Evolutionary conservation across 2,888 invertebrate species (phyloP).

Genomic region (Linyphia triangularis): DNA sequence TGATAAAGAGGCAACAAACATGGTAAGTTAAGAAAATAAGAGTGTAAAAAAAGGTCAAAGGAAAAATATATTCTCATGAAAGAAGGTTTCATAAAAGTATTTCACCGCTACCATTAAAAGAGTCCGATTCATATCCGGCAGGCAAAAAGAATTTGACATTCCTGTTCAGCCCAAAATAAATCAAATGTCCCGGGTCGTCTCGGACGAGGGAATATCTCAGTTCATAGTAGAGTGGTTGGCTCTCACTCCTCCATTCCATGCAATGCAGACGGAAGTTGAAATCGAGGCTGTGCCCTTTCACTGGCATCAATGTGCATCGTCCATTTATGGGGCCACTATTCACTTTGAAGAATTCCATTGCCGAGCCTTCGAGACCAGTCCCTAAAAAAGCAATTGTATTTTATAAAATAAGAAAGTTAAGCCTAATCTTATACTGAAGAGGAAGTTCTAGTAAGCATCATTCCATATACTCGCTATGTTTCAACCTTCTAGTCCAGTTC

Average conservation of each 20-base stretch:
- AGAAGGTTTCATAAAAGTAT: no score
- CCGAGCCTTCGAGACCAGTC: conserved; percentile 76
- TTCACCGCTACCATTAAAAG: conserved; percentile 74
- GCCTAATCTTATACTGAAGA: neutral
- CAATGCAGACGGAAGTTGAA: conserved; percentile 79
- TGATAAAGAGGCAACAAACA: no score
- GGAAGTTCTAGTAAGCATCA: no score
- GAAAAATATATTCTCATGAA: no score
- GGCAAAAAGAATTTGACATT: conserved; percentile 78
- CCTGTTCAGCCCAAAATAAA: conserved; percentile 78
- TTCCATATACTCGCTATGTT: no score
- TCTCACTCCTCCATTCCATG: conserved; percentile 79
- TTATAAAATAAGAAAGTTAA: neutral
- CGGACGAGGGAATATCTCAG: conserved; percentile 78
- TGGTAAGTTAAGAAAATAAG: no score
- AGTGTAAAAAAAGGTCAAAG: no score
- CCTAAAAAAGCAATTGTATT: conserved; percentile 8
- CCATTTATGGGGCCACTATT: conserved; percentile 78
- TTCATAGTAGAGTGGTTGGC: conserved; percentile 78
- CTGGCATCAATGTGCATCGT: conserved; percentile 78
- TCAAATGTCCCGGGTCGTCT: conserved; percentile 72
- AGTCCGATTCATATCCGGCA: conserved; percentile 72
- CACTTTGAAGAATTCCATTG: conserved; percentile 78
- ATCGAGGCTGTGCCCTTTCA: conserved; percentile 77
- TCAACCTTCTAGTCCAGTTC: no score